Conservation (phyloP, 1,140 invertebrate genomes). For the Choristoneura fumiferana region DNA sequence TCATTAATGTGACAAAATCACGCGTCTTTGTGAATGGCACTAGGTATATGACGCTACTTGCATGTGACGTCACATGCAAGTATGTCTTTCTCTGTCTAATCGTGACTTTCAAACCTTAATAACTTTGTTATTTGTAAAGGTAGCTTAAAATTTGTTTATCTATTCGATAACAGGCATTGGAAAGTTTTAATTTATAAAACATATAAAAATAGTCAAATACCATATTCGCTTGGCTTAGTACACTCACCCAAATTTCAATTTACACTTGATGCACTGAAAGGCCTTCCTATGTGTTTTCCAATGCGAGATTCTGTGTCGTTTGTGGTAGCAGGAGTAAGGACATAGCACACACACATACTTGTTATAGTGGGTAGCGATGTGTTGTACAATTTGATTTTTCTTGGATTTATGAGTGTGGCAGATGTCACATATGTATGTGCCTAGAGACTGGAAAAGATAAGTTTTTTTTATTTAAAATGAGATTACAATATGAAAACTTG, state of each 20-base stretch:
- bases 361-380: conserved; percentile 25
- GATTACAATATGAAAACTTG: too few species aligned
- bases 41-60: too few species aligned
- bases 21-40: too few species aligned
- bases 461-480: background rate
- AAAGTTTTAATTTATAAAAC: too few species aligned
- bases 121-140: too few species aligned
- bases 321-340: conserved; percentile 10
- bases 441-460: conserved; percentile 17
- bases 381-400: conserved; percentile 22
- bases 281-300: conserved; percentile 22
- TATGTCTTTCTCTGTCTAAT: too few species aligned
- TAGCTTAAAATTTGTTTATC: too few species aligned
- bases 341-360: conserved; percentile 29
- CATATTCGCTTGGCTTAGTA: too few species aligned
- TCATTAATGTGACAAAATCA: too few species aligned
- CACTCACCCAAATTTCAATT: conserved; percentile 33
- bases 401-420: conserved; percentile 19
- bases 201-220: background rate
- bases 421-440: conserved; percentile 30
- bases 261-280: conserved; percentile 36
- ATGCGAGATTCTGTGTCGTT: conserved; percentile 19
- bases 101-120: too few species aligned
- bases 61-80: too few species aligned
- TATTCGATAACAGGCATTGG: too few species aligned